Conservation (phyloP, 2,797 vertebrate genomes). For the Sternarchorhynchus goeldii region DNA sequence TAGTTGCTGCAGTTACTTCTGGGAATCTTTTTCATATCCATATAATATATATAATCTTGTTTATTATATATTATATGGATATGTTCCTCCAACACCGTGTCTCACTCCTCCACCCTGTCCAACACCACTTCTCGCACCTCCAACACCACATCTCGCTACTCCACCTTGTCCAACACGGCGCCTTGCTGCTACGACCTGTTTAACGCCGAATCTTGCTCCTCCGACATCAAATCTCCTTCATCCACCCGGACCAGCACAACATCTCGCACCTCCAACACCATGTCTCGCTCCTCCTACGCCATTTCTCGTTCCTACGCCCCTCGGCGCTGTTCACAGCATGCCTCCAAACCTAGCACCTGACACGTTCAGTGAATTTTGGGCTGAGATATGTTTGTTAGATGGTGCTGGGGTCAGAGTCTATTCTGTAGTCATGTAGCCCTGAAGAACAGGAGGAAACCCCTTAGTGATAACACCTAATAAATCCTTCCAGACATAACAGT, state of each 20-base stretch:
- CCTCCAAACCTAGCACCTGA: conserved; percentile 42
- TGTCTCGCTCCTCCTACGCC: too few species aligned
- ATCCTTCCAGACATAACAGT: conserved; percentile 54
- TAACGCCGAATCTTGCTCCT: too few species aligned
- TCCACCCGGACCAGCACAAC: too few species aligned
- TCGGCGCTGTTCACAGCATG: too few species aligned
- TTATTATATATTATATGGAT: too few species aligned
- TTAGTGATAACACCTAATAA: conserved; percentile 59
- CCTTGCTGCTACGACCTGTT: not conserved
- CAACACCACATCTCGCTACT: not conserved
- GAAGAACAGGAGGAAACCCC: conserved; percentile 66
- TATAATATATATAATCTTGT: too few species aligned
- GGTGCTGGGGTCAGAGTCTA: conserved; percentile 59
- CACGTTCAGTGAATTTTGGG: conserved; percentile 46
- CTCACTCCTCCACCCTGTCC: not conserved
- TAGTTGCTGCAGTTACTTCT: too few species aligned
- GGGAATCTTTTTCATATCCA: too few species aligned
- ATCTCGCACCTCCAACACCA: too few species aligned
- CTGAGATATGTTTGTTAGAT: conserved; percentile 67
- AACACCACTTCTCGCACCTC: not conserved
- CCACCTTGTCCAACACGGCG: not conserved
- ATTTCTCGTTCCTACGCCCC: too few species aligned
- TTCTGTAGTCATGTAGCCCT: conserved; percentile 57
- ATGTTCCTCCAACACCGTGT: not conserved
- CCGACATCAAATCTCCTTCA: too few species aligned